Evolutionary conservation across 2,888 invertebrate species (phyloP), one percentile per base, ranked within the genome.

Genomic region (Bibio marci): DNA sequence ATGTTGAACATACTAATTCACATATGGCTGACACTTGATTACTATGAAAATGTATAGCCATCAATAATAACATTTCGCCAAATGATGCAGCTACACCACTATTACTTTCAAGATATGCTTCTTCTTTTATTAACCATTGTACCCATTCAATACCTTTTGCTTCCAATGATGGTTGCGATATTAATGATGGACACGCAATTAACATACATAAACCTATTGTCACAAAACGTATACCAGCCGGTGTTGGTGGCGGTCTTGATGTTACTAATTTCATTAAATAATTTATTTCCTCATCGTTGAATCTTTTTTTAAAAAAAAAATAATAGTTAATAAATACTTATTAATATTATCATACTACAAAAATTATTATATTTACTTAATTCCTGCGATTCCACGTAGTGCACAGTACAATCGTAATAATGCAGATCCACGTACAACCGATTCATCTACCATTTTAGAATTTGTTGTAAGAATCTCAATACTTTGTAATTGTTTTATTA

Each of bases 11-110:
- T 1, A 95, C 91, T 30, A 95, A 66, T 53, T 95, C 95, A 39
- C 87, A 83, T 39, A 97, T 91, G 6, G 92, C 90, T 38, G 80
- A 76, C 44, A 91, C 68, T 60, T 95, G 94, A 54, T 90, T 91
- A 48, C 90, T 86, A 58, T 95, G 95, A 57, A 95, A 95, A 59
- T 95, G 94, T 47, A 95, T 92, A 1, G 95, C 95, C 70, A 95
- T 85, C 43, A 97, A 63, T 0, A 95, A 73, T 38, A 97, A 63
- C 87, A 95, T 90, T 65, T 95, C 94, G 2, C 91, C 92, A 54
- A 92, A 88, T 2, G 91, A 90, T 2, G 87, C 85, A 2, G 80
- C 78, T 0, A 80, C 80, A 0, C 85, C 87, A 35, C 83, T 81
- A 25, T 79, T 80, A 37, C 77, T 79, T 61, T 85, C 83, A 53